A percentile compares a stretch with the other conserved stretches of the same genome.
These are phyloP conservation scores for Parthenolecanium corni DNA, from an alignment of 2,888 invertebrate species.

Conservation along the genomic window DNA sequence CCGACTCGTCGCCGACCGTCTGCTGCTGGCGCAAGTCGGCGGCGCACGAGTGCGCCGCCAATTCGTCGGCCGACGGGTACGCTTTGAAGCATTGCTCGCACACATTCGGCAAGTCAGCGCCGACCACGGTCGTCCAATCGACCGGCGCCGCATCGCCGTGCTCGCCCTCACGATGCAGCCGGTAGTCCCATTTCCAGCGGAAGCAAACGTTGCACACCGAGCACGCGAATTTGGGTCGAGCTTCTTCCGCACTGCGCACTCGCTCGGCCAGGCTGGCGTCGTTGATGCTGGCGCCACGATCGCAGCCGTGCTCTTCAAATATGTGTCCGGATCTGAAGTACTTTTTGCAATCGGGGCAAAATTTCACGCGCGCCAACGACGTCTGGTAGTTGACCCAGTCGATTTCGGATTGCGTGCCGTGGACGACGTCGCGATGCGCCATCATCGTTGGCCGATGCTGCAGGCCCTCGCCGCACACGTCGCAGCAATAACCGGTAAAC, in stretches of 20 bases:
- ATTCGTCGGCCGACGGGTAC: not conserved
- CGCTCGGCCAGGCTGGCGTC: not conserved
- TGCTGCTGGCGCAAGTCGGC: not conserved
- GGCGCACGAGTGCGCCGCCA: not conserved
- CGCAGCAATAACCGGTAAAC: conserved; percentile 16
- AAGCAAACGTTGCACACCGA: conserved; percentile 5
- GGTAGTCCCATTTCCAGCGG: conserved; percentile 12
- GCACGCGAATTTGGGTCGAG: not conserved
- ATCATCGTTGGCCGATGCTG: conserved; percentile 1
- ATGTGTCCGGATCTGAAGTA: conserved; percentile 5
- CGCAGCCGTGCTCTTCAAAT: conserved; percentile 6
- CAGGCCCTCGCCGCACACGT: conserved; percentile 7
- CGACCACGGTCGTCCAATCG: not conserved
- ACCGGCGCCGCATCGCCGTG: conserved; percentile 3
- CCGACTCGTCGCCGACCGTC: not conserved
- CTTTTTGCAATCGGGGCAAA: conserved; percentile 13
- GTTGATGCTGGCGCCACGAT: conserved; percentile 1
- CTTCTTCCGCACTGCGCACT: not conserved
- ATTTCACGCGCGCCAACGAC: not conserved
- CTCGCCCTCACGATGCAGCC: conserved; percentile 14
- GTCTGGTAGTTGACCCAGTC: conserved; percentile 14
- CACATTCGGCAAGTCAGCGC: not conserved
- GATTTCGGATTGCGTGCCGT: conserved; percentile 6
- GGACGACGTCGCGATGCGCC: conserved; percentile 9
- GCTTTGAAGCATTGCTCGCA: conserved; percentile 14